phyloP scores from a whole-genome alignment of 2,113 vertebrate genomes.

The Rallus limicola region DNA sequence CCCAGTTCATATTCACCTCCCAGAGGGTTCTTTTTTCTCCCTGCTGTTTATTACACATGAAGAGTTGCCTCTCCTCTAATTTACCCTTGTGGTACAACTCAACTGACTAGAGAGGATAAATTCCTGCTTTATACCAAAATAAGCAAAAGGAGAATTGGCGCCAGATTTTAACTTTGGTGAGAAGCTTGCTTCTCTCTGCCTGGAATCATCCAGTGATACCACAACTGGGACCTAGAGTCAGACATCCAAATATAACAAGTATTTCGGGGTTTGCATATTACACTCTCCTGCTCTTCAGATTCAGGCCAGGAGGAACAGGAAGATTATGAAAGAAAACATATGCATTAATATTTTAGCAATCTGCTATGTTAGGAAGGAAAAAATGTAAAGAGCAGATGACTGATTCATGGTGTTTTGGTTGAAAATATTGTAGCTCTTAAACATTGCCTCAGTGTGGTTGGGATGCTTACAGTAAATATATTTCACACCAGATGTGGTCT shows the following conservation, averaged over 20 bases:
- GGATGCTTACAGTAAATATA: conserved; percentile 25
- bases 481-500: conserved; percentile 41
- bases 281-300: neutral
- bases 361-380: conserved; percentile 19
- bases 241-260: conserved; percentile 35
- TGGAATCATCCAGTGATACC: neutral
- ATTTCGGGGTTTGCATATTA: conserved; percentile 14
- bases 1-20: neutral
- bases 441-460: conserved; percentile 16
- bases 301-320: conserved; percentile 3
- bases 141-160: neutral
- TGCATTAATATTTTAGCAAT: conserved; percentile 13
- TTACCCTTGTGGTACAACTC: neutral
- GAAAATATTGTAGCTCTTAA: conserved; percentile 38
- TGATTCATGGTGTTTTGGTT: conserved; percentile 34
- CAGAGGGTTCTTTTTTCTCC: neutral
- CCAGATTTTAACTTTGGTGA: conserved; percentile 15
- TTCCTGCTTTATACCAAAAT: conserved; percentile 41
- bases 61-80: conserved; percentile 12
- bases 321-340: conserved; percentile 5
- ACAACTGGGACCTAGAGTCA: neutral
- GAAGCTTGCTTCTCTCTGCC: conserved; percentile 9
- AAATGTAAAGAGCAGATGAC: conserved; percentile 17
- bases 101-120: conserved; percentile 1
- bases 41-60: neutral